Evolutionary conservation across 2,113 vertebrate genomes (phyloP).

Genomic region (Muntiacus reevesi): DNA sequence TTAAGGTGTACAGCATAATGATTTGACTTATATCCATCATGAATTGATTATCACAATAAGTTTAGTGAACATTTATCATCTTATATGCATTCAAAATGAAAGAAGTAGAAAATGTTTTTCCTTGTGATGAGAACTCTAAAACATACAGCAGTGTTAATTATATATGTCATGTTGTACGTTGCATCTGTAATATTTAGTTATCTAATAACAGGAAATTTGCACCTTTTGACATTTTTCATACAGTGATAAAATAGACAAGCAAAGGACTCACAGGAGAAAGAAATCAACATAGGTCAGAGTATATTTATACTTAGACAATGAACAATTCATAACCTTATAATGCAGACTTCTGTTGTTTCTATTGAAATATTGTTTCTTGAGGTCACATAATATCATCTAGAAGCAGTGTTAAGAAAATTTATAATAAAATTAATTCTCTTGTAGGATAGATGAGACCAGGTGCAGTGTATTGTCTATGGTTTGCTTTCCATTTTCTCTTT

Average conservation of each 20-base stretch:
- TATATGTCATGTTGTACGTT: neutral
- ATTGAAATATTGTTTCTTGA: neutral
- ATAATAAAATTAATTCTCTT: neutral
- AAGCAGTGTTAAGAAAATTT: neutral
- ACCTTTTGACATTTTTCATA: neutral
- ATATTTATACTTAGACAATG: neutral
- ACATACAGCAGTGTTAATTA: neutral
- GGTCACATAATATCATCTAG: neutral
- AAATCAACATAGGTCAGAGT: neutral
- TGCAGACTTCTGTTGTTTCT: neutral
- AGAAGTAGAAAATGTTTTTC: neutral
- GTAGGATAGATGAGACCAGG: neutral
- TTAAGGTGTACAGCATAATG: neutral
- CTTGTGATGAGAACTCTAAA: neutral
- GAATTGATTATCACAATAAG: neutral
- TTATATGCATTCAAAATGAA: neutral
- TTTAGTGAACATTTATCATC: neutral
- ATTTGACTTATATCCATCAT: neutral
- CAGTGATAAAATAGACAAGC: neutral
- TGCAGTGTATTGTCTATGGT: neutral
- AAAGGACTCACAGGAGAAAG: neutral
- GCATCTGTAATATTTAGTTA: neutral
- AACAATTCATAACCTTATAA: neutral
- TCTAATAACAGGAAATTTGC: neutral
- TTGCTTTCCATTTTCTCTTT: neutral